Base-by-base conservation (phyloP, 2,888 invertebrate species). In the Dolichomitus sp. region DNA sequence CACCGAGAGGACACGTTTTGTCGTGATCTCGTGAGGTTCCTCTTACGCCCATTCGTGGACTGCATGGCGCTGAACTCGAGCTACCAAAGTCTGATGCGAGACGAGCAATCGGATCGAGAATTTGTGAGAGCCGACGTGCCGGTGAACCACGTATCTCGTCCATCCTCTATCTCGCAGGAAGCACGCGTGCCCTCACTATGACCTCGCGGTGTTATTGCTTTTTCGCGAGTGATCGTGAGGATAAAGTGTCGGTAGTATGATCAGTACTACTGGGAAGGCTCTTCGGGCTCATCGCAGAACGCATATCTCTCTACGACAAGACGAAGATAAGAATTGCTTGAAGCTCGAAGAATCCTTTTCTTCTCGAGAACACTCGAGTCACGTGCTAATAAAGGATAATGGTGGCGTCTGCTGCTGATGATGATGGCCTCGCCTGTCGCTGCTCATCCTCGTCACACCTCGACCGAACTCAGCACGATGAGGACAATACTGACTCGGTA, bases 81-180 rank as follows among this genome's bases (percentile, higher is more conserved):
- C 93, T 91, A 52, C 90, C 90, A 68, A 92, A 90, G 81, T 93
- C 93, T 80, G 91, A 90, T 59, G 96, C 96, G 85, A 97, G 95
- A 93, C 97, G 95, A 85, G 97, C 95, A 91, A 97, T 95, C 87
- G 97, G 97, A 94, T 97, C 97, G 93, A 97, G 97, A 89, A 97
- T 96, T 95, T 97, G 97, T 94, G 97, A 97, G 93, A 97, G 94
- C 92, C 97, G 96, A 91, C 97, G 95, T 90, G 95, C 94, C 70
- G 96, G 95, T n/a, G 93, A 90, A 30, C 91, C 89, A 57, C 92
- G 91, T 85, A 89, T 86, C 86, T 93, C 93, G 85, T 93, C 93
- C 93, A 93, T 93, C 68, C n/a, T 48, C 33, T 30, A 12, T n/a
- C 72, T 57, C 73, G 65, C 72, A n/a, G n/a, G n/a, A 48, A 48